Evolutionary conservation across 2,797 vertebrate species (phyloP).

Genomic region (Adelosebastes latens): DNA sequence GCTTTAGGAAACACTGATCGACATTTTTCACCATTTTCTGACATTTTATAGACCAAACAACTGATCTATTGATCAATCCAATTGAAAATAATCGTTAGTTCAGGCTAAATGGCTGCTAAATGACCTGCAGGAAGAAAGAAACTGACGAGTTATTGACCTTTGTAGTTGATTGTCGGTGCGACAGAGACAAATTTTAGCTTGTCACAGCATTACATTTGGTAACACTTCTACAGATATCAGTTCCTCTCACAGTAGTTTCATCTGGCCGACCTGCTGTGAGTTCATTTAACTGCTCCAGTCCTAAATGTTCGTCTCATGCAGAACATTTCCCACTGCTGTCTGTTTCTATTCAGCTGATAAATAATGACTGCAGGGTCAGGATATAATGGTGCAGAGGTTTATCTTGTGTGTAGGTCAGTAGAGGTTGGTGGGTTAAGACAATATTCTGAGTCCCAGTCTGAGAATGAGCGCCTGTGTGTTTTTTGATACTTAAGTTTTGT

Average conservation of each 20-base stretch:
- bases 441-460: conserved; percentile 9
- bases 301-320: background rate
- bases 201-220: too few relatives aligned
- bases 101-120: background rate
- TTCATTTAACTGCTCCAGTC: conserved; percentile 9
- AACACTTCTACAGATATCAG: background rate
- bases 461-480: background rate
- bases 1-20: too few relatives aligned
- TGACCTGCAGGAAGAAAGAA: background rate
- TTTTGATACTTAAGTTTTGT: background rate
- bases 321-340: conserved; percentile 39
- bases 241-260: background rate
- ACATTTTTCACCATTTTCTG: background rate
- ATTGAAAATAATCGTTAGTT: background rate
- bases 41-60: background rate
- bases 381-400: background rate
- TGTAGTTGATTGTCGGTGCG: background rate
- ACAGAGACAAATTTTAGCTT: too few relatives aligned
- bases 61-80: background rate
- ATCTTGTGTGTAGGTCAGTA: conserved; percentile 1
- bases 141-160: background rate
- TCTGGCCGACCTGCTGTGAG: background rate
- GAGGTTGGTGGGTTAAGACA: background rate
- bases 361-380: background rate
- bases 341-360: conserved; percentile 1